Base-by-base conservation (phyloP, 1,140 invertebrate species). In the Aphelenchoides avenae region DNA sequence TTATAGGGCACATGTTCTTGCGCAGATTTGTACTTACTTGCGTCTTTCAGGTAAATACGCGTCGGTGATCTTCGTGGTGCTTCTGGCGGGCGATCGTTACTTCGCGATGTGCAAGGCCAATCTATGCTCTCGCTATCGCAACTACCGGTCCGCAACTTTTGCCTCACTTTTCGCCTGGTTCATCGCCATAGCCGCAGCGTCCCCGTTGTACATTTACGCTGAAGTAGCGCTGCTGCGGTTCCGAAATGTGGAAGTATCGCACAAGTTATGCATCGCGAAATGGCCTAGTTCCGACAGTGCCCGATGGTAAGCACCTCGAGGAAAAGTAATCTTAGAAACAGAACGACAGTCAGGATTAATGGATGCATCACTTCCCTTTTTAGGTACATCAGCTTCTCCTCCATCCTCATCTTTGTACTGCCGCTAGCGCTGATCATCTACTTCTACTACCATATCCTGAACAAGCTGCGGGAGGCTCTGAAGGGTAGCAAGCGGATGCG, bases 371-470 rank as follows among this genome's bases (percentile, higher is more conserved):
- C 31, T 22, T 49, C 37, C 31, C 18, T 42, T 61, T 63, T 54
- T 26, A 73, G 71, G 74, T 75, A 75, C 52, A 77, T 75, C 36
- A 68, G 61, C 0, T 53, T 71, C 24, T 77, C 71, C 13, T 75
- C 72, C 9, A 55, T 75, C n/a, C 52, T 72, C 11, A 75, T 75
- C 18, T 75, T 76, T 46, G 73, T 63, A 13, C 34, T 75, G 34
- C 72, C 72, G 1, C 46, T 71, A 24, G 55, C 54, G 2, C 42
- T 73, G 1, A 76, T 75, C 18, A 46, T 75, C 34, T 77, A 61
- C 44, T 77, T 52, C 48, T 75, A 75, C 47, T 77, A 77, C 50
- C 73, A 75, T 34, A 76, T 75, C 22, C 54, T 76, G 13, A 66
- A 53, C 54, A 76, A 77, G 50, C 58, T 75, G 0, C 67, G 72